Evolutionary conservation across 2,888 invertebrate genomes (phyloP).

Genomic region (Allophyes oxyacanthae): DNA sequence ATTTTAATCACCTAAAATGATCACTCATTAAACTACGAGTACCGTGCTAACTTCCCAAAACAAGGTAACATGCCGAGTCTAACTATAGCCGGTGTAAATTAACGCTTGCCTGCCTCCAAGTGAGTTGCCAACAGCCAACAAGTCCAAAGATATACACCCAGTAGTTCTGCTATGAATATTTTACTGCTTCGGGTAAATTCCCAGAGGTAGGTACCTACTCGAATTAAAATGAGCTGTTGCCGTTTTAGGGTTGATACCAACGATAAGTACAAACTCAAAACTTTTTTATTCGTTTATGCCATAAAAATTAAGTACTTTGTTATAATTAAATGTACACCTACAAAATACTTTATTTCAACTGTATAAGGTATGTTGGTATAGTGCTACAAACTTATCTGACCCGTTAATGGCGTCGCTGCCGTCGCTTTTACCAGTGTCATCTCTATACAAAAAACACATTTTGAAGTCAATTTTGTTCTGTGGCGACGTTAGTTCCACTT

Average conservation of each 20-base stretch:
- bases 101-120: conserved; percentile 33
- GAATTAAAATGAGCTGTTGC: conserved; percentile 17
- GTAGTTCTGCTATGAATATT: conserved; percentile 52
- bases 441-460: no score
- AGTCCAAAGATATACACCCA: conserved; percentile 46
- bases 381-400: no score
- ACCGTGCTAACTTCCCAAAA: conserved; percentile 27
- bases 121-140: conserved; percentile 36
- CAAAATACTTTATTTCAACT: no score
- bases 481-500: no score
- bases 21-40: conserved; percentile 33
- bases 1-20: conserved; percentile 24
- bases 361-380: no score
- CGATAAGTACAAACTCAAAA: no score
- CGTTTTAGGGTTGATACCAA: background rate
- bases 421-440: no score
- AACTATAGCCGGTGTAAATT: conserved; percentile 47
- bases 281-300: no score
- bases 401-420: no score
- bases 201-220: conserved; percentile 15
- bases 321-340: no score
- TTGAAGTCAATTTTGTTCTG: no score
- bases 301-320: no score
- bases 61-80: conserved; percentile 34
- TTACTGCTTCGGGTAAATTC: conserved; percentile 41